Evolutionary conservation across 2,888 invertebrate genomes (phyloP).

Genomic region (Sympetrum striolatum): DNA sequence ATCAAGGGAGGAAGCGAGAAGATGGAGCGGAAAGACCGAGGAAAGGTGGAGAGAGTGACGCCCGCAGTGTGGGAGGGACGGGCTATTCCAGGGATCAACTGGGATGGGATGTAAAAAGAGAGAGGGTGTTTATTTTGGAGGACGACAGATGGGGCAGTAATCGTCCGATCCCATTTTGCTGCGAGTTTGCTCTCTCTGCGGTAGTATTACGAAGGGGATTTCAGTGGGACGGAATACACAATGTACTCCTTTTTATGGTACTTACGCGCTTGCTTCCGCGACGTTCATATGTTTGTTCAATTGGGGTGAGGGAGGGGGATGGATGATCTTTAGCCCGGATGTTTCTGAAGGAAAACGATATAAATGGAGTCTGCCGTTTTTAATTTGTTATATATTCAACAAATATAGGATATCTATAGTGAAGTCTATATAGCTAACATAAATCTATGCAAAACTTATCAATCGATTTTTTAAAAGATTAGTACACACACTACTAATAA

Average conservation of each 20-base stretch:
- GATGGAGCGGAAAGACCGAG: background rate
- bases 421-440: too few relatives aligned
- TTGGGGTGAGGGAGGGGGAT: background rate
- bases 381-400: too few relatives aligned
- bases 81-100: background rate
- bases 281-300: background rate
- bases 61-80: background rate
- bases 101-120: background rate
- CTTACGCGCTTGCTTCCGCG: background rate
- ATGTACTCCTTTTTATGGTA: background rate
- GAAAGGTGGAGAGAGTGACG: background rate
- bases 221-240: background rate
- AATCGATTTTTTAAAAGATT: too few relatives aligned
- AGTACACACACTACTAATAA: too few relatives aligned
- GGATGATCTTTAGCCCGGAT: background rate
- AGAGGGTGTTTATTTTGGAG: constrained; percentile 41
- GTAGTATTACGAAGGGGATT: constrained; percentile 16
- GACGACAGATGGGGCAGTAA: constrained; percentile 45
- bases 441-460: too few relatives aligned
- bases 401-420: too few relatives aligned
- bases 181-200: constrained; percentile 13
- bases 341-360: too few relatives aligned
- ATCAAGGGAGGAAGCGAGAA: constrained; percentile 39
- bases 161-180: constrained; percentile 40
- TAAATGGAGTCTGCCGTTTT: too few relatives aligned